Percentiles rank a stretch among this genome's conserved stretches.
phyloP scores from a whole-genome alignment of 1,140 invertebrate genomes.

The Amyelois transitella region DNA sequence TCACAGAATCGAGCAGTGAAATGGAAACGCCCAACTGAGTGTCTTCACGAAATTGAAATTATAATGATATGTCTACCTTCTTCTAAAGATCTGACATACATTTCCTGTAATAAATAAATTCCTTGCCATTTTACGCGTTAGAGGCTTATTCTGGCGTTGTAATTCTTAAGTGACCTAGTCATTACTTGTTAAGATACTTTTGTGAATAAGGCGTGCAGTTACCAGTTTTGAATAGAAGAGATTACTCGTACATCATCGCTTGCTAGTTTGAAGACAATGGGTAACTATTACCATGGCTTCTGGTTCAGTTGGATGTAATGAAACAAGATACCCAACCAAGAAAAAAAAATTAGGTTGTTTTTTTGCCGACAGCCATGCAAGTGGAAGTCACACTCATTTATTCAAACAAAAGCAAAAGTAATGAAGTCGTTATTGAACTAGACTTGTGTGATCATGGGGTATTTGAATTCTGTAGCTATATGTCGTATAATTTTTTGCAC shows the following conservation, averaged over 20 bases:
- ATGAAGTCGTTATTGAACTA: too few species aligned
- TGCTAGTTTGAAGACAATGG: too few species aligned
- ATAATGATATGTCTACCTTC: slow-evolving; percentile 12
- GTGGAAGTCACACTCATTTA: too few species aligned
- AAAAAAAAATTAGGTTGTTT: too few species aligned
- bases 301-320: too few species aligned
- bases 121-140: slow-evolving; percentile 29
- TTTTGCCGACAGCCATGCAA: too few species aligned
- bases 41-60: slow-evolving; percentile 9
- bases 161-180: slow-evolving; percentile 14
- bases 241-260: background rate
- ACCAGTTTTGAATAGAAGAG: background rate
- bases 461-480: too few species aligned
- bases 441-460: too few species aligned
- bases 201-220: background rate
- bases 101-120: slow-evolving; percentile 31
- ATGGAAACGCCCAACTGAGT: slow-evolving; percentile 33
- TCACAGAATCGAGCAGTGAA: slow-evolving; percentile 45
- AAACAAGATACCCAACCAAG: too few species aligned
- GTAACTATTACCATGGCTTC: too few species aligned
- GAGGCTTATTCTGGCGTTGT: slow-evolving; percentile 48
- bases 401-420: too few species aligned
- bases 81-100: slow-evolving; percentile 28
- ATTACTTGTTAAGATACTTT: background rate
- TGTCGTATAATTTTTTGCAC: too few species aligned